Base-by-base conservation (phyloP, 2,113 vertebrate genomes). In the Aldabrachelys gigantea region DNA sequence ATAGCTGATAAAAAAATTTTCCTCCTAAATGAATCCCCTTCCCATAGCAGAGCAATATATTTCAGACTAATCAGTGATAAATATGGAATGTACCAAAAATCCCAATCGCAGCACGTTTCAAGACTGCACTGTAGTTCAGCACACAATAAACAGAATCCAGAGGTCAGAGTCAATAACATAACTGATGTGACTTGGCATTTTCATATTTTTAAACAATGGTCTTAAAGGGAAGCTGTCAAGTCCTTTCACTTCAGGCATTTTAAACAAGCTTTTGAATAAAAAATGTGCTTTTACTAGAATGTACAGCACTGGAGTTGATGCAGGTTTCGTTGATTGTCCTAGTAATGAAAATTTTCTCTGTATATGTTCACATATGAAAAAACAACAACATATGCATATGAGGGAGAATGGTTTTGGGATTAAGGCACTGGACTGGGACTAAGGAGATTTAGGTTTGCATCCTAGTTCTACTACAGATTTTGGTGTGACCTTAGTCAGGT, bases 341-440 rank as follows among this genome's bases (percentile, higher is more conserved):
- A 22, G 24, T 41, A 76, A 53, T 25, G 79, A 41, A 78, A 83
- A 81, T 65, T 81, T 88, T 75, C 25, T 78, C 17, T 88, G 38
- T 62, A 35, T 2, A 87, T 95, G 16, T 56, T 49, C 69, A 24
- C 3, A 2, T 69, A 38, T 92, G 85, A 78, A 76, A 78, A 69
- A 78, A 41, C 41, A 69, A 89, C 95, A 88, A 4, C 57, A 31
- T 5, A n/a, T n/a, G 10, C 80, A 59, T 1, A 0, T 82, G 52
- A 80, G 92, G 89, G 72, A 91, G 10, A 6, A 56, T 84, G 88
- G 54, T 62, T 6, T 13, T 69, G 31, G 79, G 82, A 90, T 72
- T 82, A 87, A 85, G 27, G 21, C 6, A 62, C 35, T 1, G 2
- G 27, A 82, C 76, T 80, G 90, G 92, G 94, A 38, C 5, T 12